Evolutionary conservation across 2,797 vertebrate genomes (phyloP).

Genomic region (Amphiprion clarkii): DNA sequence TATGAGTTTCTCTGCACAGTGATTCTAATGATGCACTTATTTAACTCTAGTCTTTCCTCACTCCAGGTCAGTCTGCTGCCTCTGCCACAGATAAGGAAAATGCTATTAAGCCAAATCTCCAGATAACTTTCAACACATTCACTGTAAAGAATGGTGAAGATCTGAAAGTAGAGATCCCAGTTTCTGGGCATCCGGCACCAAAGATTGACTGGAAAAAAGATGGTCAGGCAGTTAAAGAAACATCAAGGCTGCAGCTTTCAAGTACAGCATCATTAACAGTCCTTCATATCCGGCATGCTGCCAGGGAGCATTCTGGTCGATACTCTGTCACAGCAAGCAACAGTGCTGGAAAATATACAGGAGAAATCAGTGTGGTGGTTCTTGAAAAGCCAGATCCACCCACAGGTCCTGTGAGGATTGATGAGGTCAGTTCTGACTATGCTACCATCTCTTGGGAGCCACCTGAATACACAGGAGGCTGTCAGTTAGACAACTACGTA

Average conservation of each 20-base stretch:
- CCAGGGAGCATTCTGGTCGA: constrained; percentile 91
- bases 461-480: constrained; percentile 93
- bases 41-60: constrained; percentile 13
- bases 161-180: constrained; percentile 92
- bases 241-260: constrained; percentile 90
- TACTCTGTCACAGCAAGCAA: constrained; percentile 91
- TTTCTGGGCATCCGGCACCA: constrained; percentile 88
- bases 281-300: constrained; percentile 91
- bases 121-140: constrained; percentile 90
- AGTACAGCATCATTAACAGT: constrained; percentile 86
- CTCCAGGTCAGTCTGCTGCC: constrained; percentile 49
- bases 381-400: constrained; percentile 94
- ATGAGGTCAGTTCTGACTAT: constrained; percentile 92
- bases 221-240: constrained; percentile 90
- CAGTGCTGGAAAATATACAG: constrained; percentile 85
- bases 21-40: not conserved
- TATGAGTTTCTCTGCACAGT: not conserved
- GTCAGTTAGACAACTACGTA: constrained; percentile 94
- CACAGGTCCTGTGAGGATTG: constrained; percentile 88
- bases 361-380: constrained; percentile 89
- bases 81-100: constrained; percentile 86
- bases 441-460: constrained; percentile 92
- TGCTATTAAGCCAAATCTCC: constrained; percentile 89
- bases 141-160: constrained; percentile 92
- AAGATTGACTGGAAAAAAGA: constrained; percentile 91